Conservation (phyloP, 2,797 vertebrate genomes). For the Micrastur ruficollis region DNA sequence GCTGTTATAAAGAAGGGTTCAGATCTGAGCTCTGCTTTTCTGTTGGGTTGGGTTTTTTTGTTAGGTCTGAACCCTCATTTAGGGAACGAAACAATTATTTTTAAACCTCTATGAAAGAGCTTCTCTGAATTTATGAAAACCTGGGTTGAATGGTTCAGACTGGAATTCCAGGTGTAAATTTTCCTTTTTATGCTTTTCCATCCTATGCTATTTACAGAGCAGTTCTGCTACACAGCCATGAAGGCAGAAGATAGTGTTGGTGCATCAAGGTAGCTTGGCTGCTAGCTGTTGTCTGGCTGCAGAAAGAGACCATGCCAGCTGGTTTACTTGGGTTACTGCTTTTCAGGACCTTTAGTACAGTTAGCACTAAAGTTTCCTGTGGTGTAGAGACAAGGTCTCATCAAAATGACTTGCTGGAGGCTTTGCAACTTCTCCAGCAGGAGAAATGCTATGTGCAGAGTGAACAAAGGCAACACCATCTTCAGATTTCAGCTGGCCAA, state of each 20-base stretch:
- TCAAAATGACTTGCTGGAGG: background rate
- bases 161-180: background rate
- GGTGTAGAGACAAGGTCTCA: background rate
- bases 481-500: background rate
- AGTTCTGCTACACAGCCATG: background rate
- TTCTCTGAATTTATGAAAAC: background rate
- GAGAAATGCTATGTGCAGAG: background rate
- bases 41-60: background rate
- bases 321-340: background rate
- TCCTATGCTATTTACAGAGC: background rate
- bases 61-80: background rate
- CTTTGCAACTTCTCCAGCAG: background rate
- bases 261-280: background rate
- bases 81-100: background rate
- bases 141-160: background rate
- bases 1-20: background rate
- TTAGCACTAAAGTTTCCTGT: background rate
- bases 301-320: background rate
- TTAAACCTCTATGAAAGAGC: background rate
- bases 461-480: rapidly evolving
- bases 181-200: background rate
- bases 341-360: background rate
- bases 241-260: background rate
- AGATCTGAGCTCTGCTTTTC: background rate
- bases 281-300: background rate